These are phyloP conservation scores for Colistium nudipinnis DNA, from an alignment of 2,113 vertebrate genomes.

Conservation along the genomic window DNA sequence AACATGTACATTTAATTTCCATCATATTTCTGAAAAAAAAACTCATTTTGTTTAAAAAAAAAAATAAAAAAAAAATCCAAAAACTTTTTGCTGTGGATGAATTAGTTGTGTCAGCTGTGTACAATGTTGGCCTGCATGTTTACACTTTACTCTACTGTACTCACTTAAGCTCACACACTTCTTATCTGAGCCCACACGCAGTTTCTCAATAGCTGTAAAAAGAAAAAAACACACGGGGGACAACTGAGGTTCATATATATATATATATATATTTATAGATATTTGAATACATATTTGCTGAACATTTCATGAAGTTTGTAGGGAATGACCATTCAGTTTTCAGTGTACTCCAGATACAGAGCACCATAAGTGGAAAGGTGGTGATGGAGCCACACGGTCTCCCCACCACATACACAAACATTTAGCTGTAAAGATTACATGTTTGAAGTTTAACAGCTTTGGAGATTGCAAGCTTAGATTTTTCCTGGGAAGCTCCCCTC, in stretches of 20 bases:
- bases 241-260: conserved; percentile 53
- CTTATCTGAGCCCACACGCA: neutral
- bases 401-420: conserved; percentile 46
- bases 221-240: conserved; percentile 9
- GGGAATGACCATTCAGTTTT: conserved; percentile 71
- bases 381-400: conserved; percentile 14
- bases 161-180: conserved; percentile 8
- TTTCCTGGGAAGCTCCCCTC: conserved; percentile 87
- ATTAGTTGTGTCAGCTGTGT: too few relatives aligned
- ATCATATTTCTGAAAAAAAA: conserved; percentile 2
- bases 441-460: conserved; percentile 18
- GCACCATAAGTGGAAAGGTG: conserved; percentile 28
- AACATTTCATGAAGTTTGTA: conserved; percentile 43
- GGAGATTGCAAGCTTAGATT: conserved; percentile 75
- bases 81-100: too few relatives aligned
- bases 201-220: neutral
- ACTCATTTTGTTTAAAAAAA: neutral
- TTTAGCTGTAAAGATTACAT: conserved; percentile 27
- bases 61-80: too few relatives aligned
- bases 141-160: neutral
- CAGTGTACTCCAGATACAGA: conserved; percentile 28
- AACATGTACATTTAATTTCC: neutral
- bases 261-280: conserved; percentile 70
- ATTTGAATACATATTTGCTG: conserved; percentile 73
- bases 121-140: neutral